Evolutionary conservation across 1,140 invertebrate genomes (phyloP), one percentile per base, ranked within the genome.

Genomic region (Phthorimaea operculella): DNA sequence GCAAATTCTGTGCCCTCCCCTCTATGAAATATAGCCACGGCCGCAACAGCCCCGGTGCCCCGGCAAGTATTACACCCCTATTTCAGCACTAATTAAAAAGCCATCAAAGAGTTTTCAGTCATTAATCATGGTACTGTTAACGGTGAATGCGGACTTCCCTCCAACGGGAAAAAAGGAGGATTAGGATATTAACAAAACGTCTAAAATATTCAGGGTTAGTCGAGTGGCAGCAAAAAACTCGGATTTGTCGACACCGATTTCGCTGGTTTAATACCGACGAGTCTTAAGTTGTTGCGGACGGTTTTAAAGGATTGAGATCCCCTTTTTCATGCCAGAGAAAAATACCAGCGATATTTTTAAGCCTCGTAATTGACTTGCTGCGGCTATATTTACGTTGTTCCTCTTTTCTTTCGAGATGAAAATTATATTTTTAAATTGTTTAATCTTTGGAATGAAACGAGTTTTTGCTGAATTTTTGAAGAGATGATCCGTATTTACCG

Each of bases 41-140:
- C 66, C 76, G 70, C 72, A 69, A 68, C 74, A 75, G 70, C 72
- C 70, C 74, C 64, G 68, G 64, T 66, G 58, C 52, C 54, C 39
- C 47, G 18, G 36, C 62, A 58, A 64, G 75, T 75, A 75, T 74
- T 76, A 81, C 80, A 82, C 81, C 81, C 80, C 78, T 72, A 72
- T 77, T 84, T 83, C 79, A 81, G 75, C 81, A 83, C 79, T 84
- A 84, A 84, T 84, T 84, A 84, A 84, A 84, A 84, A 84, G 79
- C 81, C 79, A 84, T 84, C 79, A 84, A 84, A 84, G 81, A 84
- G 78, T 84, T 84, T 81, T 81, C 74, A 83, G 78, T 83, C 81
- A 84, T 84, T 84, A 84, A 84, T 84, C 81, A 84, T 83, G 78
- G 77, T 81, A 83, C 81, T 83, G 81, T 84, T 84, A 84, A 77